phyloP scores from a whole-genome alignment of 2,888 invertebrate species.

The Agrotis exclamationis region DNA sequence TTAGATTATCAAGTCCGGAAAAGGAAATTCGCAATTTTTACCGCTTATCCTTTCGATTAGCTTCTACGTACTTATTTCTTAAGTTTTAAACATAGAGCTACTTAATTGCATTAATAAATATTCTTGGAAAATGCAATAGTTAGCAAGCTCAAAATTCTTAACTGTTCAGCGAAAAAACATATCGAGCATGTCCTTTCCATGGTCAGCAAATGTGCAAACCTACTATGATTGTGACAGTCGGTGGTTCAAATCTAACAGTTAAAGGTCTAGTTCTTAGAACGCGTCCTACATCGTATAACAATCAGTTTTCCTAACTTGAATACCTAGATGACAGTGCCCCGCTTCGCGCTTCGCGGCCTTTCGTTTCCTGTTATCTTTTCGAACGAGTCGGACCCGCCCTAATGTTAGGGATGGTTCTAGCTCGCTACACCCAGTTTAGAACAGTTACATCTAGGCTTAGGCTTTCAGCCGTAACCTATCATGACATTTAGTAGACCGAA shows the following conservation, averaged over 20 bases:
- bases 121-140: too few relatives aligned
- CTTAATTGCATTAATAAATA: too few relatives aligned
- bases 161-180: too few relatives aligned
- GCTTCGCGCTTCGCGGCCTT: conserved; percentile 51
- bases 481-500: conserved; percentile 49
- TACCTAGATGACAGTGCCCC: conserved; percentile 25
- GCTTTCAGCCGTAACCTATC: conserved; percentile 56
- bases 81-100: too few relatives aligned
- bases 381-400: conserved; percentile 47
- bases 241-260: conserved; percentile 2
- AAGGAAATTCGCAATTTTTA: too few relatives aligned
- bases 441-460: conserved; percentile 54
- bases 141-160: too few relatives aligned
- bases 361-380: conserved; percentile 53
- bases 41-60: too few relatives aligned
- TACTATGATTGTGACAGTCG: too few relatives aligned
- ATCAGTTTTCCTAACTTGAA: conserved; percentile 22
- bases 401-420: conserved; percentile 61
- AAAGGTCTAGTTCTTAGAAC: conserved; percentile 16
- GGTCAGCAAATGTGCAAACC: too few relatives aligned
- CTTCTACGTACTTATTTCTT: too few relatives aligned
- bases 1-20: too few relatives aligned
- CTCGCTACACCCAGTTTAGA: conserved; percentile 47
- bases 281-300: conserved; percentile 11
- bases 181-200: too few relatives aligned